phyloP scores from a whole-genome alignment of 2,113 vertebrate species.

The Plectropomus leopardus region DNA sequence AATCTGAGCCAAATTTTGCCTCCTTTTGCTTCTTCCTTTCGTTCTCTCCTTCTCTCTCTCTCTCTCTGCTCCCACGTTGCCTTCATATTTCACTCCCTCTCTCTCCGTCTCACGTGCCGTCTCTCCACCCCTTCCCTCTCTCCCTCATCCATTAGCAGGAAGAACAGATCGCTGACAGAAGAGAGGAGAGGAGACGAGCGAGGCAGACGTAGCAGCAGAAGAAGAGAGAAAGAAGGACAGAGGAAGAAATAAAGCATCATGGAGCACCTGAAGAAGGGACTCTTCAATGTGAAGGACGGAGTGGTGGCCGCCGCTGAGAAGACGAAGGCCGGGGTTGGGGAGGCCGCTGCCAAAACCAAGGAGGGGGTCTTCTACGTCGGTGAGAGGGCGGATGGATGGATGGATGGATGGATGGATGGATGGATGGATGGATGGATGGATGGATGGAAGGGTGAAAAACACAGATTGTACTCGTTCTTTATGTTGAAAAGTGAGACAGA shows the following conservation, averaged over 20 bases:
- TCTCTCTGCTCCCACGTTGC: background rate
- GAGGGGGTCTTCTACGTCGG: constrained; percentile 94
- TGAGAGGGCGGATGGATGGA: constrained; percentile 51
- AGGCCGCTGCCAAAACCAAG: constrained; percentile 98
- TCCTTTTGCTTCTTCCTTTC: background rate
- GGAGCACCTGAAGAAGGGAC: constrained; percentile 97
- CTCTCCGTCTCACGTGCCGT: constrained; percentile 24
- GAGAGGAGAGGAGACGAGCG: constrained; percentile 29
- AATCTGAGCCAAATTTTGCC: too few species aligned
- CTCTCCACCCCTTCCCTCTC: background rate
- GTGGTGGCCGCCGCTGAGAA: constrained; percentile 98
- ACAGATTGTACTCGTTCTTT: too few species aligned
- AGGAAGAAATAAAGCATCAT: constrained; percentile 75
- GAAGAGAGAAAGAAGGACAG: background rate
- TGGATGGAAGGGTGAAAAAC: constrained; percentile 2
- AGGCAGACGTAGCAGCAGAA: constrained; percentile 36
- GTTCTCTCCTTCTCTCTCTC: too few species aligned
- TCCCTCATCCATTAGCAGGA: constrained; percentile 52
- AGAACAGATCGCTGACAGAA: constrained; percentile 47
- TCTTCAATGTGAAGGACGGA: constrained; percentile 95
- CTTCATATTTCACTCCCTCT: constrained; percentile 1
- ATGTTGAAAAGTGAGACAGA: too few species aligned
- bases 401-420: constrained; percentile 18
- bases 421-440: constrained; percentile 23
- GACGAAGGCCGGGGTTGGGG: constrained; percentile 98